Conservation (phyloP, 2,888 invertebrate species). For the Zelleria hepariella region DNA sequence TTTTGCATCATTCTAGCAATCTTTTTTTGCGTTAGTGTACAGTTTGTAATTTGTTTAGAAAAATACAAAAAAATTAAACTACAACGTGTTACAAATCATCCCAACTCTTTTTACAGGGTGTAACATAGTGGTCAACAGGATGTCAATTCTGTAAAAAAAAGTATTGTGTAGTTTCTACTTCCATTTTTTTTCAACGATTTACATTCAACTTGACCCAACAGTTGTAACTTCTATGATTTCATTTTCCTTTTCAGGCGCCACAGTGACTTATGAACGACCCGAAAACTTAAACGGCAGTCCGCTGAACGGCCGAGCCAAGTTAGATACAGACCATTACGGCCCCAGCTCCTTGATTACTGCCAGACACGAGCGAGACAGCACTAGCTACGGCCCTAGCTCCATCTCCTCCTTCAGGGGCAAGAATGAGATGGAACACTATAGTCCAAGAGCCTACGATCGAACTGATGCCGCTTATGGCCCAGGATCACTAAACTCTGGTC, state of each 20-base stretch:
- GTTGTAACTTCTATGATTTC: too few relatives aligned
- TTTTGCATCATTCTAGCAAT: too few relatives aligned
- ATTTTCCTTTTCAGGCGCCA: not conserved
- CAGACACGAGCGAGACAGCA: not conserved
- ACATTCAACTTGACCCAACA: not conserved
- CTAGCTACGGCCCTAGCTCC: not conserved
- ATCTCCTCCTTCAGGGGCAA: too few relatives aligned
- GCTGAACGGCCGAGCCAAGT: not conserved
- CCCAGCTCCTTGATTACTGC: not conserved
- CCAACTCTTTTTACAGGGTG: too few relatives aligned
- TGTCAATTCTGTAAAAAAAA: too few relatives aligned
- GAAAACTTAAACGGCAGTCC: constrained; percentile 22
- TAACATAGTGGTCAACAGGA: too few relatives aligned
- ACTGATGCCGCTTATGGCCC: not conserved
- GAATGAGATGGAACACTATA: not conserved
- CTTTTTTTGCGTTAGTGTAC: too few relatives aligned
- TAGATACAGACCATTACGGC: not conserved
- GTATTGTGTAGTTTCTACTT: too few relatives aligned
- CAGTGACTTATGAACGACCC: constrained; percentile 85
- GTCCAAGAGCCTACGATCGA: not conserved
- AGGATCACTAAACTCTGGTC: constrained; percentile 22
- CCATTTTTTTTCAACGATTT: constrained; percentile 86
- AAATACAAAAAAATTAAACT: too few relatives aligned
- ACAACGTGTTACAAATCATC: too few relatives aligned
- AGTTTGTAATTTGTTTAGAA: too few relatives aligned